A percentile compares a stretch with the other conserved stretches of the same genome.
Conservation (phyloP, 2,797 vertebrate species). For the Pelochelys cantorii region DNA sequence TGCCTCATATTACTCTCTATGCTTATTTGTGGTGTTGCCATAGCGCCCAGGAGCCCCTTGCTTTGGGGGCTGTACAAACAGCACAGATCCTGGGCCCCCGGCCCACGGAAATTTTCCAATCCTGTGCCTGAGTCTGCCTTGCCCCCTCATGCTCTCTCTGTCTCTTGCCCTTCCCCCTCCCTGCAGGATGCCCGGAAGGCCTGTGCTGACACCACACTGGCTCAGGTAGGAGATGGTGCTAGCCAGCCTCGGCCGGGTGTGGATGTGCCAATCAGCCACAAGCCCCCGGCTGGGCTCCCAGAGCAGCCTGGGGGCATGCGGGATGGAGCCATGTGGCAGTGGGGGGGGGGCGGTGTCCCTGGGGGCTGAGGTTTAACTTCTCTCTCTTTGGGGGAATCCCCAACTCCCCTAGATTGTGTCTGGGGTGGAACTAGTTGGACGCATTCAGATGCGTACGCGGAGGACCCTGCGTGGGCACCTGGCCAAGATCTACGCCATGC, state of each 20-base stretch:
- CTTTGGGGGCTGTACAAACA: background rate
- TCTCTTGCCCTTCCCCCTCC: background rate
- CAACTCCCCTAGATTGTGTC: slow-evolving; percentile 76
- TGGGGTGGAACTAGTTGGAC: slow-evolving; percentile 84
- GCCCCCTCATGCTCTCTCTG: slow-evolving; percentile 12
- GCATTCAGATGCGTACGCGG: slow-evolving; percentile 93
- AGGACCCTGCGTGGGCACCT: slow-evolving; percentile 95
- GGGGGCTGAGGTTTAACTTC: background rate
- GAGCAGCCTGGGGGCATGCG: background rate
- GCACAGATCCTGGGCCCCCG: background rate
- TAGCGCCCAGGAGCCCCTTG: background rate
- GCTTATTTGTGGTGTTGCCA: background rate
- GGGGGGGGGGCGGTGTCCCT: background rate
- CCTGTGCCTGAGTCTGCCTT: background rate
- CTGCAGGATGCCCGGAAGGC: slow-evolving; percentile 92
- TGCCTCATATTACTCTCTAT: background rate
- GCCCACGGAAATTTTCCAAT: background rate
- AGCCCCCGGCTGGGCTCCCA: background rate
- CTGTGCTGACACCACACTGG: slow-evolving; percentile 90
- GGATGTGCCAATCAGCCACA: accelerated
- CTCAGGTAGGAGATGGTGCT: slow-evolving; percentile 81
- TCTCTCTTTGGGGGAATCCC: background rate
- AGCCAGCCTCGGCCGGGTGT: background rate
- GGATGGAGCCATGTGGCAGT: background rate
- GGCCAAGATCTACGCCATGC: slow-evolving; percentile 98